phyloP scores from a whole-genome alignment of 2,888 invertebrate species.

The Plagodis pulveraria region DNA sequence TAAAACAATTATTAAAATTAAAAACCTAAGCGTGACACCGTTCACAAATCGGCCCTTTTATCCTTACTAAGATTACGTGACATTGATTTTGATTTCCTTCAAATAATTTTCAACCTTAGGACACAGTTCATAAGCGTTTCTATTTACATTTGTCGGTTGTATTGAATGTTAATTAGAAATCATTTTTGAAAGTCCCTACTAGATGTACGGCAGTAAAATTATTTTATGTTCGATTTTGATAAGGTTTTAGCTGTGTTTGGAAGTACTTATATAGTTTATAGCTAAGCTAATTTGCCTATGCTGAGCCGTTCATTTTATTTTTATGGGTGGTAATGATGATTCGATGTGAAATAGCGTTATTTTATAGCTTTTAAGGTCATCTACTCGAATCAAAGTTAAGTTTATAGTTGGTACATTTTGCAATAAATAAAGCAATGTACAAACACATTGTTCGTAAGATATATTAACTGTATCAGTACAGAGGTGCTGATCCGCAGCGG shows the following conservation, averaged over 20 bases:
- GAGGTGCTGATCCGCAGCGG: too few relatives aligned
- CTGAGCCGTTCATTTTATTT: too few relatives aligned
- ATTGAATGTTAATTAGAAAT: background rate
- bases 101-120: constrained; percentile 10
- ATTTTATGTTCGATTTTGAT: constrained; percentile 6
- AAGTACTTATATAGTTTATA: constrained; percentile 5
- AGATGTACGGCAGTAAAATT: constrained; percentile 1
- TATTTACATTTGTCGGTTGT: background rate
- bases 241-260: constrained; percentile 5
- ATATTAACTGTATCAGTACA: too few relatives aligned
- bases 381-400: too few relatives aligned
- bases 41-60: constrained; percentile 31
- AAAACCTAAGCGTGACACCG: constrained; percentile 14
- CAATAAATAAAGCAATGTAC: too few relatives aligned
- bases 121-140: background rate
- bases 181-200: too few relatives aligned
- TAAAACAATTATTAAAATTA: too few relatives aligned
- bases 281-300: background rate
- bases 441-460: too few relatives aligned
- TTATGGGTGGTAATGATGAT: too few relatives aligned
- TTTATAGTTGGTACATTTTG: too few relatives aligned
- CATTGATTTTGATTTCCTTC: constrained; percentile 12
- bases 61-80: constrained; percentile 16
- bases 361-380: too few relatives aligned
- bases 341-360: too few relatives aligned